A percentile compares a stretch with the other conserved stretches of the same genome.
phyloP scores from a whole-genome alignment of 2,113 vertebrate species.

The Tapirus terrestris region DNA sequence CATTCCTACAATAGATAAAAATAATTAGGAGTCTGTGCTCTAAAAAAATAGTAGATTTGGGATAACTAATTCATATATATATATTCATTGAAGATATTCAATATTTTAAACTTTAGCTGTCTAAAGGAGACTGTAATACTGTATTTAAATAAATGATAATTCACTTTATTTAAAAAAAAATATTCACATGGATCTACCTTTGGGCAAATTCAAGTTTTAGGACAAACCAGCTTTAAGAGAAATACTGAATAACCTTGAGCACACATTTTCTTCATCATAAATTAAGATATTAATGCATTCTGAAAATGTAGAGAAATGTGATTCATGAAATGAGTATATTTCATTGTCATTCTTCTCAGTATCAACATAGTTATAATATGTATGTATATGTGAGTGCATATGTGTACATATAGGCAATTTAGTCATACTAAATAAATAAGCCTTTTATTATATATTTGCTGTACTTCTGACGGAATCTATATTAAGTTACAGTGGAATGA shows the following conservation, averaged over 20 bases:
- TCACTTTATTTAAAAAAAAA: not conserved
- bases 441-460: not conserved
- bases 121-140: not conserved
- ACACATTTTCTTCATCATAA: not conserved
- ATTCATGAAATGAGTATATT: not conserved
- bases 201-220: conserved; percentile 17
- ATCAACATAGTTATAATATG: not conserved
- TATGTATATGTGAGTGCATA: not conserved
- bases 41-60: not conserved
- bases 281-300: not conserved
- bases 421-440: not conserved
- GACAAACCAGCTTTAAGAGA: not conserved
- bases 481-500: not conserved
- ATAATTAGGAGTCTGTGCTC: not conserved
- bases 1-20: not conserved
- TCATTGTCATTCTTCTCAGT: not conserved
- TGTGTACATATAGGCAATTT: not conserved
- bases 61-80: not conserved
- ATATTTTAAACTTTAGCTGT: not conserved
- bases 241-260: not conserved
- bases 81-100: not conserved
- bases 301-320: conserved; percentile 1
- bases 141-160: not conserved
- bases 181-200: not conserved
- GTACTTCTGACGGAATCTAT: not conserved